Percentiles rank a stretch among this genome's conserved stretches.
Evolutionary conservation across 2,888 invertebrate genomes (phyloP).

Genomic region (Calameuta idolon): DNA sequence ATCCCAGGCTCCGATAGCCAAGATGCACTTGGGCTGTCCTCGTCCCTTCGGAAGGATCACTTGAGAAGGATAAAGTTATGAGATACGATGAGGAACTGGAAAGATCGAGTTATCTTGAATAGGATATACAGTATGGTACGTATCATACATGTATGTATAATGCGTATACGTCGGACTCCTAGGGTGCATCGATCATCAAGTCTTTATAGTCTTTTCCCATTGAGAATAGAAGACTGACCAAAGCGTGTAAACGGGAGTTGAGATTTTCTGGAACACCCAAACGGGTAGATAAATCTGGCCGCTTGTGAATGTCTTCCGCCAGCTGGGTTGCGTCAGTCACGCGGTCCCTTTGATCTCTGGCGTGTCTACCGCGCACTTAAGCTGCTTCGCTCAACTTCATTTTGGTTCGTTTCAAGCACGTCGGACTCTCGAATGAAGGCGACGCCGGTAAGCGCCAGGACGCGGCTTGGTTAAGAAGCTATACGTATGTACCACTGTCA

Average conservation of each 20-base stretch:
- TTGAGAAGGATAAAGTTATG: neutral
- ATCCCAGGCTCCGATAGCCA: neutral
- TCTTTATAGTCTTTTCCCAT: constrained; percentile 15
- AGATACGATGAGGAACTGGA: neutral
- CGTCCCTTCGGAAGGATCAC: neutral
- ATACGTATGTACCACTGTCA: neutral
- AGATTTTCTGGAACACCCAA: constrained; percentile 24
- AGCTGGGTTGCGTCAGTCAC: constrained; percentile 63
- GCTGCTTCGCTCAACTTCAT: constrained; percentile 52
- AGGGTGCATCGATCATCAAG: constrained; percentile 15
- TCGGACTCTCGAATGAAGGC: neutral
- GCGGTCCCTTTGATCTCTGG: constrained; percentile 57
- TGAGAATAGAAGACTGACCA: neutral
- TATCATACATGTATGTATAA: neutral
- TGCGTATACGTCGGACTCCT: neutral
- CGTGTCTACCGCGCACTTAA: constrained; percentile 50
- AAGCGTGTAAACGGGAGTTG: neutral
- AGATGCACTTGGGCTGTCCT: neutral
- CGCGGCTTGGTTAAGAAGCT: neutral
- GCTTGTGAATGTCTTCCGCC: constrained; percentile 50
- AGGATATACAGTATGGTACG: neutral
- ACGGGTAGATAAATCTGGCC: constrained; percentile 48
- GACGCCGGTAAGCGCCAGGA: neutral
- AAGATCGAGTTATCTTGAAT: neutral
- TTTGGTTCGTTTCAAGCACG: constrained; percentile 25